Base-by-base conservation (phyloP, 2,113 vertebrate species). In the Etheostoma cragini region DNA sequence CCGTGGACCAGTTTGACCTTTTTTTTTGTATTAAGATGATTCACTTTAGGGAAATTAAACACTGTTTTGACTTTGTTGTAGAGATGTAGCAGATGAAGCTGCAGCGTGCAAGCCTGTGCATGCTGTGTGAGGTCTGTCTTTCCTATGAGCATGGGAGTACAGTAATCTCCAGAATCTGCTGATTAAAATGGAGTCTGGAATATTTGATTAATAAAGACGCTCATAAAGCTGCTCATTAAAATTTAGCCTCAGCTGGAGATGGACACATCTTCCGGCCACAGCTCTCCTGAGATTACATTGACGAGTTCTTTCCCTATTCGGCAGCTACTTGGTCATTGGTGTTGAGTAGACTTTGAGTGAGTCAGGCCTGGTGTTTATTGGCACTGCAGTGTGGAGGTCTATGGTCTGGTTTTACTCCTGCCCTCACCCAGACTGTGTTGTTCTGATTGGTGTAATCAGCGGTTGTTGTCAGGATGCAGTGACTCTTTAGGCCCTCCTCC, bases 1-100 rank as follows among this genome's bases (percentile, higher is more conserved):
- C 81, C 12, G 78, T 91, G 90, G 91, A 93, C 89, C 89, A 88
- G 83, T 85, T 90, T 91, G 89, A 94, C 90, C 92, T 72, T 91
- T 91, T 88, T 81, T 87, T 87, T 81, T 77, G 69, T 91, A 88
- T 89, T 88, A 89, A 83, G 78, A 87, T 76, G 70, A 91, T 90
- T 91, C 86, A 89, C 90, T 88, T 91, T 61, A 53, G 91, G 84
- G 91, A 92, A 89, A 92, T 89, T 42, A 87, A 87, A 82, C 10
- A 63, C 84, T 24, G 72, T 74, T 81, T 90, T 87, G 78, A 87
- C 84, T 90, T 89, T 90, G 90, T 78, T 80, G 77, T 82, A 64
- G 87, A 68, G 72, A 72, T 62, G 69, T 64, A 73, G 79, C 4
- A 42, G 72, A 70, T 83, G 87, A 66, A 87, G 72, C 56, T 47